phyloP scores from a whole-genome alignment of 2,888 invertebrate genomes.

The Andrena bicolor region DNA sequence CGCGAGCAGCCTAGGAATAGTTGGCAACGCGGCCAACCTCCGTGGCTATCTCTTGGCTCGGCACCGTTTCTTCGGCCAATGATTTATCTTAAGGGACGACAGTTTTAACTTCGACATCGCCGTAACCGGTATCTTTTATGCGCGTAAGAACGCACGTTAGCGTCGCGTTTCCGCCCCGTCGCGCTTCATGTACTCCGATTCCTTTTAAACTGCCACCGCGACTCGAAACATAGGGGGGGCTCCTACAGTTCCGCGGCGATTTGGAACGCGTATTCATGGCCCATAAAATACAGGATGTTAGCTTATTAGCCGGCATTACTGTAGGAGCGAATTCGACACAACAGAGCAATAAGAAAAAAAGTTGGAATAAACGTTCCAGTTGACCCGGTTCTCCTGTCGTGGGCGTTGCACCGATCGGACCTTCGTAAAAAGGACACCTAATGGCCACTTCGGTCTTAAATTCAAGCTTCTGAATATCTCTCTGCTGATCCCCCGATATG shows the following conservation, averaged over 20 bases:
- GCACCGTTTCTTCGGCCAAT: slow-evolving; percentile 67
- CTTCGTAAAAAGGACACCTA: too few relatives aligned
- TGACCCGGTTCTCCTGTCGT: too few relatives aligned
- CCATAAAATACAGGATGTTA: slow-evolving; percentile 18
- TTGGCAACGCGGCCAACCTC: slow-evolving; percentile 77
- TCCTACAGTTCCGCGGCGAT: not conserved
- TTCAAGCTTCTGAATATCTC: not conserved
- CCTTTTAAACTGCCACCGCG: not conserved
- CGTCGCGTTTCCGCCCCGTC: slow-evolving; percentile 24
- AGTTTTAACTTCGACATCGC: slow-evolving; percentile 34
- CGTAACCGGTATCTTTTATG: slow-evolving; percentile 3
- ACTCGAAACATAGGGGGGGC: not conserved
- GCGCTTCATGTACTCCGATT: slow-evolving; percentile 1
- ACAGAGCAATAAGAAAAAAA: too few relatives aligned
- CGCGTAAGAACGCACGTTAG: not conserved
- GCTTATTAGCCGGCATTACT: not conserved
- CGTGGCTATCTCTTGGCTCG: slow-evolving; percentile 65
- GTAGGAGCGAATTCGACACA: too few relatives aligned
- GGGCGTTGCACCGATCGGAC: too few relatives aligned
- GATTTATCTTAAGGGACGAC: slow-evolving; percentile 68
- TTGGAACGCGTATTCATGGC: slow-evolving; percentile 6
- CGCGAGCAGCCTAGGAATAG: slow-evolving; percentile 55
- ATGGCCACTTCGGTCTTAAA: not conserved
- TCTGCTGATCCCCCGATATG: not conserved
- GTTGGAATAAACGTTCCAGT: too few relatives aligned